A percentile compares a stretch with the other conserved stretches of the same genome.
phyloP scores from a whole-genome alignment of 23 tunicate species.

The Diplosoma virens region DNA sequence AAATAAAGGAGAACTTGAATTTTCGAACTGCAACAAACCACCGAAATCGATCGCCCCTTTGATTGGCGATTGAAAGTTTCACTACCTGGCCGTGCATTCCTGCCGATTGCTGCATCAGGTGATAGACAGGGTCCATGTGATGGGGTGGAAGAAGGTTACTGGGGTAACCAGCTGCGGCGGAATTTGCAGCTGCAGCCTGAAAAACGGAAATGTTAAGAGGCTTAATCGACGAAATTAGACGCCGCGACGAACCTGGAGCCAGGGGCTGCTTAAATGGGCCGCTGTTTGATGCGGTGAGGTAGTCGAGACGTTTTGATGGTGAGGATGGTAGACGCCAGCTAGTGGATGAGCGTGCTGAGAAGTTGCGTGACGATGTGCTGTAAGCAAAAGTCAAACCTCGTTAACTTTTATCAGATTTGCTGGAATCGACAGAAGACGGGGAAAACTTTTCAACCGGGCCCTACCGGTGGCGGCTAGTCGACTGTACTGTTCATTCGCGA shows the following conservation, averaged over 20 bases:
- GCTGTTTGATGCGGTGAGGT: slow-evolving; percentile 57
- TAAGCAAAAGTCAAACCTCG: background rate
- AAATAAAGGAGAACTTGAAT: background rate
- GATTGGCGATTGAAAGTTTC: background rate
- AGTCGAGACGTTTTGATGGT: slow-evolving; percentile 37
- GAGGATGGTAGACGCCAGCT: slow-evolving; percentile 74
- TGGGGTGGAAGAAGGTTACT: slow-evolving; percentile 62
- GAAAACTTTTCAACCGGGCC: background rate
- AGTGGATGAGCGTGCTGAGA: slow-evolving; percentile 69
- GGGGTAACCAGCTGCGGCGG: slow-evolving; percentile 67
- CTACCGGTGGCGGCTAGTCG: slow-evolving; percentile 46
- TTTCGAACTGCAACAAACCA: background rate
- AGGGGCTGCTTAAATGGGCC: slow-evolving; percentile 59
- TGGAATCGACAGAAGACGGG: background rate
- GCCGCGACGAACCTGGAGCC: slow-evolving; percentile 49
- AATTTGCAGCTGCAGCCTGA: slow-evolving; percentile 53
- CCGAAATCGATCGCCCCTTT: background rate
- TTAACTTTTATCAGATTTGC: background rate
- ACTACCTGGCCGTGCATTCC: slow-evolving; percentile 77
- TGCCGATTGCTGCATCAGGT: slow-evolving; percentile 78
- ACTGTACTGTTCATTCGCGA: slow-evolving; percentile 75
- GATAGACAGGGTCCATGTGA: slow-evolving; percentile 86
- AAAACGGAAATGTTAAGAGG: no score
- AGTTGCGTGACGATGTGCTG: slow-evolving; percentile 62
- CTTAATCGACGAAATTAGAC: no score